Base-by-base conservation (phyloP, 2,797 vertebrate species). In the Lateolabrax maculatus region DNA sequence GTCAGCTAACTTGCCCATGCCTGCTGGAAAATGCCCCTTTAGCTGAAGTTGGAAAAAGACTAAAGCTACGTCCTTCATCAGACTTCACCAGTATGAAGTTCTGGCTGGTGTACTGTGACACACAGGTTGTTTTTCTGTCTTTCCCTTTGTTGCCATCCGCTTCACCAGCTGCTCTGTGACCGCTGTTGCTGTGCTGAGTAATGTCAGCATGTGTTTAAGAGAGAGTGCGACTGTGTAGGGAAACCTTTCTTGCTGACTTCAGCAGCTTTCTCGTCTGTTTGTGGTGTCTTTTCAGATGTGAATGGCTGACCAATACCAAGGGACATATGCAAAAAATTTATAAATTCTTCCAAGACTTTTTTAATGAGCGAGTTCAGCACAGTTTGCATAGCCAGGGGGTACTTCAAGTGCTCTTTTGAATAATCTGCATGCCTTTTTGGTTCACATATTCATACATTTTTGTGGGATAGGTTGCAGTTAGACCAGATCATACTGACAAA, bases 161-260 rank as follows among this genome's bases (percentile, higher is more conserved):
- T 71, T 49, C 57, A 78, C 72, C 92, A 89, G 89, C 90, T 91
- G 93, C 83, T 89, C 64, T 52, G 66, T 57, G 81, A 55, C 84
- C 62, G 83, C 77, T 88, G 87, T 56, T 65, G 74, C 69, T 77
- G 64, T 80, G 83, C 86, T 84, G 89, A 92, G 75, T 82, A 81
- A 90, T 74, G 83, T 62, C 81, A 87, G 81, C 90, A 90, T 91
- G 89, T 94, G 92, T 71, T 84, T n/a, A 46, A 84, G 87, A 61
- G 85, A 85, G 63, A 64, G 70, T 5, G 69, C 51, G 9, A 75
- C 89, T 81, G 81, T 80, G 80, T 43, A 18, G 81, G 66, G 75
- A 82, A 69, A 41, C 43, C 65, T 39, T 53, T 66, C 44, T 69
- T 75, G 88, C 86, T 88, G 90, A 90, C 75, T 56, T 77, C 80